A percentile compares a stretch with the other conserved stretches of the same genome.
These are phyloP conservation scores for Falco columbarius DNA, from an alignment of 2,797 vertebrate genomes.

Conservation along the genomic window DNA sequence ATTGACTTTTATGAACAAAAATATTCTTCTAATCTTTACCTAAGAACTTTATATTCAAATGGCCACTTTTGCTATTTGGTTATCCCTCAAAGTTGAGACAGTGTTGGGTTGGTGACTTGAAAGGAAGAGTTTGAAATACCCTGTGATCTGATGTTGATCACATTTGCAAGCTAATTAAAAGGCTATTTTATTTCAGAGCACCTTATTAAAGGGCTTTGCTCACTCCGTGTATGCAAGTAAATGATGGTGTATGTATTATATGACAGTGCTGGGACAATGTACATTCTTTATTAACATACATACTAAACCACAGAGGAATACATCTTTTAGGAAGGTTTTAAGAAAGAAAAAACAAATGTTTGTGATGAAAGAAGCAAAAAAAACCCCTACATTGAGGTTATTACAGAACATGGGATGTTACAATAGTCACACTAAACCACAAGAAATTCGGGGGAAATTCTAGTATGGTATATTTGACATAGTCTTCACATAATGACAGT, in stretches of 20 bases:
- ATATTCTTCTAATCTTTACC: not conserved
- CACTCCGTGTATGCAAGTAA: slow-evolving; percentile 33
- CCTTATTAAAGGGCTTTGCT: slow-evolving; percentile 55
- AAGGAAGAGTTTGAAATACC: slow-evolving; percentile 25
- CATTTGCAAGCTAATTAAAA: slow-evolving; percentile 39
- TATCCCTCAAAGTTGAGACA: slow-evolving; percentile 23
- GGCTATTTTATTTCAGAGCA: slow-evolving; percentile 23
- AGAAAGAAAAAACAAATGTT: slow-evolving; percentile 48
- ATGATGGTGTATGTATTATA: not conserved
- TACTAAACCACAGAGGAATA: slow-evolving; percentile 35
- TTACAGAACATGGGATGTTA: slow-evolving; percentile 43
- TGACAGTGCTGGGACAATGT: slow-evolving; percentile 45
- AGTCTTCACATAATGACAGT: not conserved
- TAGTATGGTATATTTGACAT: not conserved
- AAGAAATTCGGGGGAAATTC: slow-evolving; percentile 32
- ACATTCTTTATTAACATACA: slow-evolving; percentile 37
- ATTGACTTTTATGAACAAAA: not conserved
- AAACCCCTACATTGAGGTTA: slow-evolving; percentile 26
- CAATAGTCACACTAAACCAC: not conserved
- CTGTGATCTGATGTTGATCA: slow-evolving; percentile 31
- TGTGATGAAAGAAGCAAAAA: slow-evolving; percentile 57
- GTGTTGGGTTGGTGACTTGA: not conserved
- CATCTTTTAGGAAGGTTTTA: not conserved
- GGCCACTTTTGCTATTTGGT: slow-evolving; percentile 29
- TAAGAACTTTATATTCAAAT: slow-evolving; percentile 14